Evolutionary conservation across 2,797 vertebrate species (phyloP).

Genomic region (Margarornis squamiger): DNA sequence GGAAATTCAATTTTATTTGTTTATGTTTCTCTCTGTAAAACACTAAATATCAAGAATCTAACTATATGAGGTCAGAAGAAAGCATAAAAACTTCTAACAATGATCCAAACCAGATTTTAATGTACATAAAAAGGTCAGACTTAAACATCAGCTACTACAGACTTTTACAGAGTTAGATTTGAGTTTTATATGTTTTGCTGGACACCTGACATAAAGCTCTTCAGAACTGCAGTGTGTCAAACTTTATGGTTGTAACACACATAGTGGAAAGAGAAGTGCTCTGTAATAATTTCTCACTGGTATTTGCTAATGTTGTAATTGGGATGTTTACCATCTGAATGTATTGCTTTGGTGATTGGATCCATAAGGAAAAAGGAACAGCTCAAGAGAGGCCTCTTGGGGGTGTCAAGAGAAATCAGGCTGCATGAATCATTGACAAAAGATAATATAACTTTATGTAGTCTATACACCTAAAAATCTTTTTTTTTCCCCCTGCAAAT

Average conservation of each 20-base stretch:
- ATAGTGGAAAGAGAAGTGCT: not conserved
- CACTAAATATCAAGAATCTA: not conserved
- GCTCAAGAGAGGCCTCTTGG: not conserved
- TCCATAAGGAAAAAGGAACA: not conserved
- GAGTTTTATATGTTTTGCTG: not conserved
- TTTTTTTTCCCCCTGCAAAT: not conserved
- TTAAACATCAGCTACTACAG: not conserved
- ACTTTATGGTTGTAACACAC: not conserved
- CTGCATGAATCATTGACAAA: not conserved
- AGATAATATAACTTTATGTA: not conserved
- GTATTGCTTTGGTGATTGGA: not conserved
- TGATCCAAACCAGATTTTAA: conserved; percentile 23
- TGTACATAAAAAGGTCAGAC: not conserved
- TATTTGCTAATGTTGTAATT: not conserved
- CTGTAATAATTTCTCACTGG: not conserved
- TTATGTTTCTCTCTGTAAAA: conserved; percentile 4
- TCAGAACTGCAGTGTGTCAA: not conserved
- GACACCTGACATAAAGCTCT: not conserved
- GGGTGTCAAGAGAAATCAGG: not conserved
- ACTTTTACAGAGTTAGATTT: not conserved
- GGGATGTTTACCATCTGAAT: not conserved
- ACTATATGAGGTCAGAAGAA: not conserved
- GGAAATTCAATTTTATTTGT: not conserved
- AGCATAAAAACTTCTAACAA: conserved; percentile 10
- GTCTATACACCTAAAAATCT: not conserved